Base-by-base conservation (phyloP, 2,888 invertebrate genomes). In the Ochropleura plecta region DNA sequence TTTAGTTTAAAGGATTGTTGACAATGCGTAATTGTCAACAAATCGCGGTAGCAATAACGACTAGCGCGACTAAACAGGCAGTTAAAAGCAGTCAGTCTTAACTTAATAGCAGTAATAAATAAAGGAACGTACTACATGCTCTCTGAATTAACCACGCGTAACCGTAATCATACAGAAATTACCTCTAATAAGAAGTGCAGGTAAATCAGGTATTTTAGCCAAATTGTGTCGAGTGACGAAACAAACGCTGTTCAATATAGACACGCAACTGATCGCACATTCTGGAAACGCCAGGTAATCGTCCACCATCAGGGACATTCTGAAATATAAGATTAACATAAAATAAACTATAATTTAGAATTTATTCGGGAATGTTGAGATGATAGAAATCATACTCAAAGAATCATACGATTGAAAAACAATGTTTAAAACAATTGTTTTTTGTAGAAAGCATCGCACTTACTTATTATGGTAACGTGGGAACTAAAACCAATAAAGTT, bases 231-330 rank as follows among this genome's bases (percentile, higher is more conserved):
- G 89, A 78, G 91, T 92, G 3, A 84, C 63, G 87, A 95, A 96
- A 75, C 94, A 92, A 8, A 96, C 88, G 78, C 96, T 96, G 83
- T 96, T 96, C 89, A 91, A 90, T 81, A 93, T 95, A 78, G 91
- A 95, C 86, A 90, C 97, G 92, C 91, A 98, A 90, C 93, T 97
- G 90, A 93, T 97, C 86, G 92, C 98, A 92, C 90, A 97, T 90
- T 92, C 96, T 83, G 91, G 96, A 88, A 94, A 96, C 3, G 96
- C 95, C 3, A 96, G 87, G 81, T 95, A 96, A 80, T 96, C 96
- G 30, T 96, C 95, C 53, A 96, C 93, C 86, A 93, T 88, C 60
- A 96, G 79, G 91, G 97, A 94, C 96, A 97, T 90, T 95, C 95
- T 93, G 87, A 96, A 91, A 89, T 48, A 9, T 93, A 88, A 90